A percentile compares a stretch with the other conserved stretches of the same genome.
These are phyloP conservation scores for Ochotona princeps DNA, from an alignment of 2,113 vertebrate species.

Conservation along the genomic window DNA sequence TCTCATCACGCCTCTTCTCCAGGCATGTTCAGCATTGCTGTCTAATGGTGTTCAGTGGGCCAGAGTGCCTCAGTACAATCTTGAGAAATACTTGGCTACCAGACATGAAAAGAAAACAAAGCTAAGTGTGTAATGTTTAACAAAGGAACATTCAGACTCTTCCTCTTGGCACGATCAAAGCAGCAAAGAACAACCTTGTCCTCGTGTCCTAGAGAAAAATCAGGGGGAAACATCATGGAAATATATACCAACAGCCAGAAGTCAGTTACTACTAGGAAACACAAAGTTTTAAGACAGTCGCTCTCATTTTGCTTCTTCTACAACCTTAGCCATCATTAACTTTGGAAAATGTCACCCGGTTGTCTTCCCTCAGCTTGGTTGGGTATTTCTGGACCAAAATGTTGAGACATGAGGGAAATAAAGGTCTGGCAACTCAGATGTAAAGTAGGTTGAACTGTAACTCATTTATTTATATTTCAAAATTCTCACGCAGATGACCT, in stretches of 20 bases:
- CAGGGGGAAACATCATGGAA: slow-evolving; percentile 37
- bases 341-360: slow-evolving; percentile 69
- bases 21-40: background rate
- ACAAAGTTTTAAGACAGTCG: slow-evolving; percentile 53
- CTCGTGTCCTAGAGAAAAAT: slow-evolving; percentile 29
- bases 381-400: slow-evolving; percentile 77
- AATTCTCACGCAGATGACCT: slow-evolving; percentile 81
- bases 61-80: slow-evolving; percentile 30
- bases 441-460: slow-evolving; percentile 82
- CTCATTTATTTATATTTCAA: slow-evolving; percentile 81
- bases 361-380: slow-evolving; percentile 68
- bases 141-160: slow-evolving; percentile 71
- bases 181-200: slow-evolving; percentile 22
- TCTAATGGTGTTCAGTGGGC: background rate
- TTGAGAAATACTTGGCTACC: slow-evolving; percentile 46
- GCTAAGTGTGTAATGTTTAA: slow-evolving; percentile 46
- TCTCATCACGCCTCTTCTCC: background rate
- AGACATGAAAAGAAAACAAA: slow-evolving; percentile 64
- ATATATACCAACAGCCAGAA: slow-evolving; percentile 36
- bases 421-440: slow-evolving; percentile 16
- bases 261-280: slow-evolving; percentile 40
- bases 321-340: slow-evolving; percentile 67
- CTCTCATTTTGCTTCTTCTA: slow-evolving; percentile 60
- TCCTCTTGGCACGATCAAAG: slow-evolving; percentile 60
- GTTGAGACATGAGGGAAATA: slow-evolving; percentile 73